Evolutionary conservation across 30 jellyfish, hydroid and myxozoan species (phyloP), one percentile per base, ranked within the genome.

Genomic region (Pelagia noctiluca): DNA sequence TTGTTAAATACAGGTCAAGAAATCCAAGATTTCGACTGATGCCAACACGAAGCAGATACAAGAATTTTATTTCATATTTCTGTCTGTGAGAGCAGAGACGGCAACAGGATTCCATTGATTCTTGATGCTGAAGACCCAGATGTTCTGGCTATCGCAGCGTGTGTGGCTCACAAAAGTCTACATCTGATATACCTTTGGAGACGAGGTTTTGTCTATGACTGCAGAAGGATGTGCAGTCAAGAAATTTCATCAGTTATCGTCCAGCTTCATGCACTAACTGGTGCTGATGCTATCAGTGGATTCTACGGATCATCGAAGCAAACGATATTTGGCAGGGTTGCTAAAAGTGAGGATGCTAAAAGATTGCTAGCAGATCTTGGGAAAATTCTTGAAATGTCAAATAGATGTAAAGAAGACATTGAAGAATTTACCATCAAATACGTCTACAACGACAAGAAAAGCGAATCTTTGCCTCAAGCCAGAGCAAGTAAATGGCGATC

Each of bases 61-160:
- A 52, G 12, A 3, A 3, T 52, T 3, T 52, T 52, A 25, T 52
- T 52, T 19, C 68, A 3, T 2, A 3, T 3, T 52, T 52, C 68
- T 52, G 28, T 3, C 12, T 42, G 57, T 42, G 26, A 3, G 26
- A 52, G 68, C 12, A 52, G 26, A 19, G 28, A 19, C 28, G 68
- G 26, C 26, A 19, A 5, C 21, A 19, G 12, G 12, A 19, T 52
- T 52, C 68, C 68, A 3, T 8, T 52, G 16, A 19, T 52, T 3
- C 7, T 52, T 19, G 68, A 52, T 19, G 68, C 68, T 4, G 68
- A 52, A 19, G 68, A 52, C 68, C 16, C 68, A 2, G 68, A 52
- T 52, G 68, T 52, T 52, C 68, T 52, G 28, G 26, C 26, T 19
- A 3, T 52, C 7, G 68, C 68, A 3, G 68, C 68, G 2, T 19